Conservation (phyloP, 2,113 vertebrate genomes). For the Caranx melampygus region DNA sequence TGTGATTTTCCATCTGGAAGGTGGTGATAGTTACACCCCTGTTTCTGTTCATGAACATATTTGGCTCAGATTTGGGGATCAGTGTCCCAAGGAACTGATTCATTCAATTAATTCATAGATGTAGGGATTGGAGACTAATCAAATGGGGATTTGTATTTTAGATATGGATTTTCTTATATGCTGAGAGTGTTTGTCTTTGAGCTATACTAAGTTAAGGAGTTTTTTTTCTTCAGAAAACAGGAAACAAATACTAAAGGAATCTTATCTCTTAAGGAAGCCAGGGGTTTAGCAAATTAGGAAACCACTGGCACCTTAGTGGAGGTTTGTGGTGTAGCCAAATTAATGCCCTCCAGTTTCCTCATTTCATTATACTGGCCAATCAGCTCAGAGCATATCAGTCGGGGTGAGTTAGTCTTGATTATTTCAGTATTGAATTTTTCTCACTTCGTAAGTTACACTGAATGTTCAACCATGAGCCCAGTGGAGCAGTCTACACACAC, state of each 20-base stretch:
- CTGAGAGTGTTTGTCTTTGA: neutral
- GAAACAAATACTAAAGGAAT: neutral
- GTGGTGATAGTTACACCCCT: neutral
- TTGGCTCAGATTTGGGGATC: conserved; percentile 1
- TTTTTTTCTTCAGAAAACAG: neutral
- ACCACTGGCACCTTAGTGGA: neutral
- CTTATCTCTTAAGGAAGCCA: neutral
- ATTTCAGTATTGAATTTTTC: conserved; percentile 2
- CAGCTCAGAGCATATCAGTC: neutral
- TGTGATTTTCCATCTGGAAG: conserved; percentile 25
- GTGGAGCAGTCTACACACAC: neutral
- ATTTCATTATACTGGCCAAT: conserved; percentile 4
- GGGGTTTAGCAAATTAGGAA: neutral
- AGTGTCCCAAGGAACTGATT: neutral
- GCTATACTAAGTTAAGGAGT: neutral
- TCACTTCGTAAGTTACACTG: neutral
- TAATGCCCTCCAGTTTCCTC: neutral
- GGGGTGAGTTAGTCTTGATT: conserved; percentile 19
- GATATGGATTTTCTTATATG: neutral
- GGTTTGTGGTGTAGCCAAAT: neutral
- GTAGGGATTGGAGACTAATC: neutral
- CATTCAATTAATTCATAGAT: neutral
- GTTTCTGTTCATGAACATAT: neutral
- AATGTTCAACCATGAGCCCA: neutral
- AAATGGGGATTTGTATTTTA: neutral